Conservation (phyloP, 2,888 invertebrate genomes). For the Sarcophaga subvicina region DNA sequence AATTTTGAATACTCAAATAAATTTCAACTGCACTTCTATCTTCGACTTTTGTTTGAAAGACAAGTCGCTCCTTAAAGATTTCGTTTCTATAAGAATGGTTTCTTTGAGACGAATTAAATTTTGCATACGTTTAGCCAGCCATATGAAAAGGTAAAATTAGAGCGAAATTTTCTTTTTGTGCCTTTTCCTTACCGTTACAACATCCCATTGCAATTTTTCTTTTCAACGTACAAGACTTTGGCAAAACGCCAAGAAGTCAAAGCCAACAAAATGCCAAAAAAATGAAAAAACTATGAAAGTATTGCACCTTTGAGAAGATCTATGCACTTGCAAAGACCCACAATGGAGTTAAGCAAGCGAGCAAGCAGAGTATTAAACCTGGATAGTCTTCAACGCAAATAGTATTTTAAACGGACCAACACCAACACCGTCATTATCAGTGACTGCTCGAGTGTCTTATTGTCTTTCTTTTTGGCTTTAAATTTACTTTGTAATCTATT, state of each 20-base stretch:
- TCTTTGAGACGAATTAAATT: conserved; percentile 51
- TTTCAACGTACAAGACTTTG: conserved; percentile 71
- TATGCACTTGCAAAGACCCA: conserved; percentile 33
- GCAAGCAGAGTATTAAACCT: background rate
- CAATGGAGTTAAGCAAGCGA: background rate
- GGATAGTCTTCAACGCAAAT: background rate
- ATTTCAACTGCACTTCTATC: background rate
- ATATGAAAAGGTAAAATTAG: conserved; percentile 53
- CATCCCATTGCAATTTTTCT: background rate
- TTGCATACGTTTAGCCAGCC: conserved; percentile 54
- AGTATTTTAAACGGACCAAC: background rate
- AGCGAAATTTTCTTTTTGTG: conserved; percentile 33
- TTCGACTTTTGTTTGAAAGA: background rate
- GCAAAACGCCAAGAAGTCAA: conserved; percentile 79
- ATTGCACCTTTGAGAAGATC: conserved; percentile 57
- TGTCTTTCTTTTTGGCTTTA: conserved; percentile 53
- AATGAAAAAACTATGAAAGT: conserved; percentile 39
- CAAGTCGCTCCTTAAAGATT: background rate
- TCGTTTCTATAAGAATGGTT: background rate
- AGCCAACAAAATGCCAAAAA: conserved; percentile 78
- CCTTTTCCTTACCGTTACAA: background rate
- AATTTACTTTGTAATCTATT: conserved; percentile 64
- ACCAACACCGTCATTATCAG: conserved; percentile 2
- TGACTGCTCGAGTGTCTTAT: conserved; percentile 52
- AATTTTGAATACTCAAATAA: conserved; percentile 2